Conservation (phyloP, 2,888 invertebrate species). For the Drosophila rellima region DNA sequence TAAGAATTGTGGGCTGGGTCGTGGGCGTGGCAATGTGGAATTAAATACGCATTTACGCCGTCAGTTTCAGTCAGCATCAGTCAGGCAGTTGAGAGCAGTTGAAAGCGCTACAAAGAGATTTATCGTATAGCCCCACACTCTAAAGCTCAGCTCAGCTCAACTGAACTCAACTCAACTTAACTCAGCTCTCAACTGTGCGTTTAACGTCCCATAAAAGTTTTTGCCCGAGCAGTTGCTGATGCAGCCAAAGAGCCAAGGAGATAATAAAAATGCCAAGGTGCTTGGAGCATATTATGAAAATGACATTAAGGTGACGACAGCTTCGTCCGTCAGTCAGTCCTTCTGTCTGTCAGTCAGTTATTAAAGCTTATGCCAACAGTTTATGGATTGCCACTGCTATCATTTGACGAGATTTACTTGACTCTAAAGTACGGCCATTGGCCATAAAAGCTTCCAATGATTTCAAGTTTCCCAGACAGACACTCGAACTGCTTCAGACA, state of each 20-base stretch:
- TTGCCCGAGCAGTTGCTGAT: slow-evolving; percentile 31
- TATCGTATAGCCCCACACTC: slow-evolving; percentile 18
- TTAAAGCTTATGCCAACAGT: slow-evolving; percentile 62
- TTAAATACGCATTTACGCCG: slow-evolving; percentile 77
- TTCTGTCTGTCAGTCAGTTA: slow-evolving; percentile 50
- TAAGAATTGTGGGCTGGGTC: slow-evolving; percentile 30
- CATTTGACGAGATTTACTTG: slow-evolving; percentile 34
- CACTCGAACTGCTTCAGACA: slow-evolving; percentile 23
- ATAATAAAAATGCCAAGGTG: slow-evolving; percentile 75
- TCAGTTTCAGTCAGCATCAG: slow-evolving; percentile 57
- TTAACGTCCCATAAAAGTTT: slow-evolving; percentile 67
- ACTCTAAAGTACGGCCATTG: slow-evolving; percentile 21
- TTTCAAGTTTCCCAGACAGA: slow-evolving; percentile 17
- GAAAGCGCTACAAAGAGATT: slow-evolving; percentile 45
- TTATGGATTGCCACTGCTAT: slow-evolving; percentile 42
- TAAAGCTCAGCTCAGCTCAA: slow-evolving; percentile 18
- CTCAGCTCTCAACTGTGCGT: slow-evolving; percentile 40
- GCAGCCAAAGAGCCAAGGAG: slow-evolving; percentile 31
- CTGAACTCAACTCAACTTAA: slow-evolving; percentile 5
- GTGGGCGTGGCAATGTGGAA: slow-evolving; percentile 61
- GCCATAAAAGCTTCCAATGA: slow-evolving; percentile 27
- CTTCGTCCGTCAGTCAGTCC: slow-evolving; percentile 18
- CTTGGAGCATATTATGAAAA: slow-evolving; percentile 73
- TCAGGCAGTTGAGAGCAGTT: slow-evolving; percentile 19
- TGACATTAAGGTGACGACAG: slow-evolving; percentile 69